phyloP scores from a whole-genome alignment of 2,797 vertebrate genomes.

The Lerista edwardsae region DNA sequence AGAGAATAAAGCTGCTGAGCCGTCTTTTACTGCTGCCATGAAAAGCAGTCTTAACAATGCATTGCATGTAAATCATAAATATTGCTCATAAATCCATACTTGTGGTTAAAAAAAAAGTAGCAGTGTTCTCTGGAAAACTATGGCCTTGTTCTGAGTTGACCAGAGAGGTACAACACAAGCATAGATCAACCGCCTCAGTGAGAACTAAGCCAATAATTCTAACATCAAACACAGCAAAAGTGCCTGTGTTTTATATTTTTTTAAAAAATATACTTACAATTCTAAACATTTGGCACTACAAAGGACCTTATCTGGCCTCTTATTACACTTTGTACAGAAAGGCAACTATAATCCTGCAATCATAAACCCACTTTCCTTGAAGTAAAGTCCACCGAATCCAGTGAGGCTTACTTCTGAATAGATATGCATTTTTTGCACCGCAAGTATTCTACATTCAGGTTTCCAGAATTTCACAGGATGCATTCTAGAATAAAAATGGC shows the following conservation, averaged over 20 bases:
- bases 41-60: not conserved
- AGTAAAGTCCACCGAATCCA: too few relatives aligned
- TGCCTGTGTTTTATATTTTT: constrained; percentile 61
- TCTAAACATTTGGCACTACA: rapidly evolving
- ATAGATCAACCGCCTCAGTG: not conserved
- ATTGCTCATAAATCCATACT: constrained; percentile 39
- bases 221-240: constrained; percentile 50
- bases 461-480: not conserved
- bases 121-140: not conserved
- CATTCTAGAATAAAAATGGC: not conserved
- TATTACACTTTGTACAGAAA: rapidly evolving
- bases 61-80: constrained; percentile 37
- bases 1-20: constrained; percentile 22
- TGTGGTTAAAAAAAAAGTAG: not conserved
- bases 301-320: rapidly evolving
- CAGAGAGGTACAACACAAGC: not conserved
- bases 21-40: not conserved
- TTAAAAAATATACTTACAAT: constrained; percentile 7
- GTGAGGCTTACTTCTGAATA: too few relatives aligned
- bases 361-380: too few relatives aligned
- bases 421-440: too few relatives aligned
- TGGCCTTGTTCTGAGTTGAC: not conserved
- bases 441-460: rapidly evolving
- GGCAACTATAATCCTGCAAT: not conserved
- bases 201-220: not conserved